Evolutionary conservation across 2,888 invertebrate species (phyloP), one percentile per base, ranked within the genome.

Genomic region (Agonopterix subpropinquella): DNA sequence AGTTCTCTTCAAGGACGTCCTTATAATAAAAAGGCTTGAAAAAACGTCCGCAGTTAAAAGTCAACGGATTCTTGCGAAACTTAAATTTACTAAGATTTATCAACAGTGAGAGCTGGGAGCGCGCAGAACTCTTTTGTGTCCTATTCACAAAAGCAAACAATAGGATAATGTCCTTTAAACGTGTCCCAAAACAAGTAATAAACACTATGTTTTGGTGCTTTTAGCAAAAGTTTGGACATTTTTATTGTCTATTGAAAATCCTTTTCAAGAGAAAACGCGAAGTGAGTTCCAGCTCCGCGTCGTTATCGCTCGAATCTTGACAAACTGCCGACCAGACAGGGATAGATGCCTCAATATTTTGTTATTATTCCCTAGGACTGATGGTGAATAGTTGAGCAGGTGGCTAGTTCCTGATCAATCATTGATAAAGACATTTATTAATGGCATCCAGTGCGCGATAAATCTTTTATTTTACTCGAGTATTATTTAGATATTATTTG

Each of bases 211-310:
- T 73, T 68, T 66, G 64, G 53, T 59, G 48, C 52, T 61, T 64
- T 67, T 67, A 60, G 62, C 59, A 64, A 70, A 76, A 78, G 64
- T 79, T 79, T 73, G 57, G 73, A 77, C 74, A 75, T 74, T 78
- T 79, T 78, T 77, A 76, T 64, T 69, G 69, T 71, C 68, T 68
- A 64, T 57, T 61, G 63, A 67, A 28, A 69, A 66, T 65, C 64
- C 62, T 67, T 18, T 64, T 62, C 56, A 57, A 53, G 56, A 57
- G 61, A 57, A 64, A 67, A 72, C 61, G 62, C 59, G 58, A 58
- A 65, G 65, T 64, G 49, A 39, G 47, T 28, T 28, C 18, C 47
- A 47, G 47, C 45, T 45, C 35, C 42, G 42, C 42, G 11, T 11
- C 35, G 48, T 42, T 53, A 50, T 53, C 50, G 61, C 64, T 58